Evolutionary conservation across 2,113 vertebrate species (phyloP).

Genomic region (Hypocryptadius cinnamomeus): DNA sequence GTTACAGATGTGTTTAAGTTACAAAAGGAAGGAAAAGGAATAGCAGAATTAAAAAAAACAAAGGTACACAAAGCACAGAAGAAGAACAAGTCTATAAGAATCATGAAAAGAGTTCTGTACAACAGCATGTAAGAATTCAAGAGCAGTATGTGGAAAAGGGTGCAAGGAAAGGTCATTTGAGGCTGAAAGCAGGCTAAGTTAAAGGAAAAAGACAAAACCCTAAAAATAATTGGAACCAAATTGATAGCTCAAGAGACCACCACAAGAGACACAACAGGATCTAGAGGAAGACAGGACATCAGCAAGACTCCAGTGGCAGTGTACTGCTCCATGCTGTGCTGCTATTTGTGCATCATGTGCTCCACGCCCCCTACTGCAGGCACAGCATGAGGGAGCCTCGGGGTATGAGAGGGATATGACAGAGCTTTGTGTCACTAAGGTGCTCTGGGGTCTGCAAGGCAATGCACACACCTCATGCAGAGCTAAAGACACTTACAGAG

Average conservation of each 20-base stretch:
- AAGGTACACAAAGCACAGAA: neutral
- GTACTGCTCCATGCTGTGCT: neutral
- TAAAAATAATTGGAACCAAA: neutral
- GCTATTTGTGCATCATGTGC: neutral
- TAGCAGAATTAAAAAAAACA: neutral
- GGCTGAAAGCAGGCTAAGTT: neutral
- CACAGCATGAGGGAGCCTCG: neutral
- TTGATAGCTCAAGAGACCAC: neutral
- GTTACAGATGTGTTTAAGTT: neutral
- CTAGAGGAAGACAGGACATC: neutral
- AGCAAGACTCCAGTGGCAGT: neutral
- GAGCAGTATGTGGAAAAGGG: neutral
- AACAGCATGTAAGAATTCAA: neutral
- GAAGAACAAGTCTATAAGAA: neutral
- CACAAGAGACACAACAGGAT: neutral
- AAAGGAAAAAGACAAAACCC: neutral
- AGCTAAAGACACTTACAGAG: slow-evolving; percentile 75
- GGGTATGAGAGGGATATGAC: neutral
- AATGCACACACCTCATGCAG: slow-evolving; percentile 71
- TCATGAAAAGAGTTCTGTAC: neutral
- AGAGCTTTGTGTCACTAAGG: neutral
- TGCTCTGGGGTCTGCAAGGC: slow-evolving; percentile 46
- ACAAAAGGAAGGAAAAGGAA: neutral
- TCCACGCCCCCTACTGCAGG: neutral
- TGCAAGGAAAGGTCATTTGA: neutral